phyloP scores from a whole-genome alignment of 2,113 vertebrate genomes.

The Raphicerus campestris region DNA sequence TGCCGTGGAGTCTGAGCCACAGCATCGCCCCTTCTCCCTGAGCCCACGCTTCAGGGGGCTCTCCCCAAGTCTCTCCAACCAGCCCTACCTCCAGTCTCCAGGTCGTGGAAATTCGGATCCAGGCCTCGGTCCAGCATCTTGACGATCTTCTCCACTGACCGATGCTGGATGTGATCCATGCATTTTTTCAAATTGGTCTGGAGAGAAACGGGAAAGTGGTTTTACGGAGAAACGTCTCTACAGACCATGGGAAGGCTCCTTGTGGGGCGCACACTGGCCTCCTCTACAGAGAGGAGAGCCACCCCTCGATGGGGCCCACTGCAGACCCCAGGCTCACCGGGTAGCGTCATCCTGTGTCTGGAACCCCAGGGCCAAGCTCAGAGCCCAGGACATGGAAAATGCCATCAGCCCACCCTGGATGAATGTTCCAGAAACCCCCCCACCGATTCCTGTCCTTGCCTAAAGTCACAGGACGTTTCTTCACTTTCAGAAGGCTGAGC shows the following conservation, averaged over 20 bases:
- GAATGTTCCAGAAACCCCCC: background rate
- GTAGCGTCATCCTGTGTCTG: rapidly evolving
- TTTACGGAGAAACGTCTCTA: rapidly evolving
- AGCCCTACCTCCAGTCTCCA: slow-evolving; percentile 89
- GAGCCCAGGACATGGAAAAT: rapidly evolving
- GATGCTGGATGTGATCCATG: slow-evolving; percentile 92
- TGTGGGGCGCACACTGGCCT: rapidly evolving
- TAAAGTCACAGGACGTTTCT: rapidly evolving
- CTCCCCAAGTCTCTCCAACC: rapidly evolving
- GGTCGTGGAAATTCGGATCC: slow-evolving; percentile 95
- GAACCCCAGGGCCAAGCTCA: rapidly evolving
- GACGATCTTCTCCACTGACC: slow-evolving; percentile 89
- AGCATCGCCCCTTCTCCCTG: rapidly evolving
- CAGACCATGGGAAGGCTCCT: rapidly evolving
- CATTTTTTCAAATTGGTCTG: slow-evolving; percentile 94
- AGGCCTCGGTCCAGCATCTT: slow-evolving; percentile 94
- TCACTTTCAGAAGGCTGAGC: rapidly evolving
- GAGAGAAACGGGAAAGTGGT: background rate
- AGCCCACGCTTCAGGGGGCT: rapidly evolving
- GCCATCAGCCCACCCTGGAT: rapidly evolving
- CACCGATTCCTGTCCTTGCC: rapidly evolving
- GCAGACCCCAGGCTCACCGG: rapidly evolving
- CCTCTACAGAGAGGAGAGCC: rapidly evolving
- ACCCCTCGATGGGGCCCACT: rapidly evolving
- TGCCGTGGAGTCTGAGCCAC: rapidly evolving